phyloP scores from a whole-genome alignment of 2,888 invertebrate genomes.

The Pseudeuparius sepicola region DNA sequence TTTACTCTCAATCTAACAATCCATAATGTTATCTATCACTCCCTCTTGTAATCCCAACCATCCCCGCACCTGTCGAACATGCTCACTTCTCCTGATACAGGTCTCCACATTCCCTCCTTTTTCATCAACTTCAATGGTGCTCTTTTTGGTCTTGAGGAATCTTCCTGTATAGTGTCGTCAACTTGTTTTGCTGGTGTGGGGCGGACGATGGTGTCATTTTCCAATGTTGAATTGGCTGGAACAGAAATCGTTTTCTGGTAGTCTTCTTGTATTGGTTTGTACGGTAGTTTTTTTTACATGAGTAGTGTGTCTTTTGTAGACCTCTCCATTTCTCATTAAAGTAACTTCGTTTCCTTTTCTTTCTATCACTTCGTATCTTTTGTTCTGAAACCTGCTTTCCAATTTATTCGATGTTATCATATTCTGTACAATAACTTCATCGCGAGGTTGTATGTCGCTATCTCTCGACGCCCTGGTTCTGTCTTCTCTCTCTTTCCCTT shows the following conservation, averaged over 20 bases:
- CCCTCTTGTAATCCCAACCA: no score
- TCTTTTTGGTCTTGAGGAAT: neutral
- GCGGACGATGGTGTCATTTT: neutral
- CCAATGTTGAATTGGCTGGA: no score
- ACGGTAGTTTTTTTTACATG: conserved; percentile 13
- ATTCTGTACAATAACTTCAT: conserved; percentile 16
- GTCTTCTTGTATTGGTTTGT: neutral
- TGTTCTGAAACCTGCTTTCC: neutral
- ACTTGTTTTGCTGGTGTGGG: no score
- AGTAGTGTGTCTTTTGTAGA: conserved; percentile 14
- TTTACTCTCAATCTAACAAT: no score
- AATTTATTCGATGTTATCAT: conserved; percentile 13
- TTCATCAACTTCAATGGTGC: conserved; percentile 7
- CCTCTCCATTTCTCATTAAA: conserved; percentile 9
- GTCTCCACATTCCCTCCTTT: conserved; percentile 7
- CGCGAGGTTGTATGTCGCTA: conserved; percentile 13
- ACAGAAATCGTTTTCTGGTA: neutral
- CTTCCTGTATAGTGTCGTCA: neutral
- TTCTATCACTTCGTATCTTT: conserved; percentile 12
- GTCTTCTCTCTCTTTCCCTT: conserved; percentile 24
- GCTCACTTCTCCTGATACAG: no score
- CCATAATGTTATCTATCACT: no score
- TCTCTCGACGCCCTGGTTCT: conserved; percentile 18
- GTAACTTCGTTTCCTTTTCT: conserved; percentile 14
- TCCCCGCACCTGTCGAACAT: no score